Percentiles rank a stretch among this genome's conserved stretches.
Evolutionary conservation across 2,797 vertebrate species (phyloP).

Genomic region (Enteromius thamalakanensis): DNA sequence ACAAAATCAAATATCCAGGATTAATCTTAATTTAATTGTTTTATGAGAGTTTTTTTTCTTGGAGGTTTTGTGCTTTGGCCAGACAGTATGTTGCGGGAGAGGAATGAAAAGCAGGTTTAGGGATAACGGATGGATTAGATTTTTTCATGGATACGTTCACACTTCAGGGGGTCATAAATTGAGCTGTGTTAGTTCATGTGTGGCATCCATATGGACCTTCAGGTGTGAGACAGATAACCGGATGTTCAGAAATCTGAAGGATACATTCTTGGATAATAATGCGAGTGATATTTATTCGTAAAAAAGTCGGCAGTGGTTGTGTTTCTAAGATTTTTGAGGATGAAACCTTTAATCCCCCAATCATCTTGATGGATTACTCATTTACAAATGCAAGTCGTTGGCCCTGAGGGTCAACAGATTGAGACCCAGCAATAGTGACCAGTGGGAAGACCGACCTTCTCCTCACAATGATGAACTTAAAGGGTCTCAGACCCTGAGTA

Average conservation of each 20-base stretch:
- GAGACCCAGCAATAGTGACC: conserved; percentile 2
- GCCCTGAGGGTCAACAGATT: conserved; percentile 11
- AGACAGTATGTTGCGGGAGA: not conserved
- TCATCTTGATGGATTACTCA: not conserved
- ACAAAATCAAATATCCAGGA: not conserved
- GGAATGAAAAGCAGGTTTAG: not conserved
- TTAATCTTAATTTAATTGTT: conserved; percentile 31
- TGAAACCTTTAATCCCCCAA: not conserved
- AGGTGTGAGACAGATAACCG: not conserved
- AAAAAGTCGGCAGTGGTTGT: not conserved
- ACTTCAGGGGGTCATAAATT: conserved; percentile 36
- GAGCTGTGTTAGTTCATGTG: conserved; percentile 42
- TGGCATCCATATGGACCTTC: conserved; percentile 32
- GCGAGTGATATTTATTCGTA: not conserved
- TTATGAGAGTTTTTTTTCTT: conserved; percentile 1
- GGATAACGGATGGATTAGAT: not conserved
- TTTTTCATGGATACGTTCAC: conserved; percentile 21
- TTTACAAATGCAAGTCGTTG: conserved; percentile 15
- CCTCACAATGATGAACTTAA: conserved; percentile 22
- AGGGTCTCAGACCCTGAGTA: conserved; percentile 33
- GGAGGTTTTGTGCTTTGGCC: conserved; percentile 8
- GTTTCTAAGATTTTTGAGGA: not conserved
- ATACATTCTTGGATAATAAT: not conserved
- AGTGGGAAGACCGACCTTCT: conserved; percentile 20
- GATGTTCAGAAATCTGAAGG: not conserved